phyloP scores from a whole-genome alignment of 2,888 invertebrate species.

The Ptilodon capucinus region DNA sequence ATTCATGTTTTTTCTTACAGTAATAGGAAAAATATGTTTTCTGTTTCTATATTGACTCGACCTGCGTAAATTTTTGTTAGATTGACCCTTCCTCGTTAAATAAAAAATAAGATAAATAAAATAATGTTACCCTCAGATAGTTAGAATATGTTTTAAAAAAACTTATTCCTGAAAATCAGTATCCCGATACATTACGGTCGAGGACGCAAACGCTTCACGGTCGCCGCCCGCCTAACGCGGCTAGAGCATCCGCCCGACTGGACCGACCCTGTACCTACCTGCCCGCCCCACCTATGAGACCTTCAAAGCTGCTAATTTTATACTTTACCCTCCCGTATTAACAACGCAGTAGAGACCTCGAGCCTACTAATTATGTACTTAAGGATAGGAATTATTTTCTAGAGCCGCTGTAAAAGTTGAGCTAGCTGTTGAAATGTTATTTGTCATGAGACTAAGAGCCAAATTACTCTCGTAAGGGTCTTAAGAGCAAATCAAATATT shows the following conservation, averaged over 20 bases:
- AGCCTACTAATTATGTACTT: not conserved
- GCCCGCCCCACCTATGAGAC: not conserved
- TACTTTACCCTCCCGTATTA: not conserved
- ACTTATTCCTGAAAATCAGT: not conserved
- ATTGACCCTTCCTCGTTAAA: too few species aligned
- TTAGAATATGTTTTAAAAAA: not conserved
- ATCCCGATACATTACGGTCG: not conserved
- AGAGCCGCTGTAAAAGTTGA: not conserved
- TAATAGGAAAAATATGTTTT: too few species aligned
- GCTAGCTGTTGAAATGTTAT: not conserved
- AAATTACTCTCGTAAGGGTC: too few species aligned
- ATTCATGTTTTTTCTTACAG: too few species aligned
- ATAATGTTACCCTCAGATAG: too few species aligned
- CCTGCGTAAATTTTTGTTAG: too few species aligned
- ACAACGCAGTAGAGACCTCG: not conserved
- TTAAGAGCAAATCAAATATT: too few species aligned
- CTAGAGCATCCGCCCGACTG: not conserved
- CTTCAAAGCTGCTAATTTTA: not conserved
- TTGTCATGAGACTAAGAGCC: too few species aligned
- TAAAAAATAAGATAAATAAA: too few species aligned
- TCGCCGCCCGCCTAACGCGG: not conserved
- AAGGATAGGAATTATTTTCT: too few species aligned
- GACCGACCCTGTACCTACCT: too few species aligned
- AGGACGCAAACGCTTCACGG: not conserved
- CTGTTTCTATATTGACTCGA: too few species aligned